Conservation (phyloP, 2,888 invertebrate genomes). For the Synanthedon vespiformis region DNA sequence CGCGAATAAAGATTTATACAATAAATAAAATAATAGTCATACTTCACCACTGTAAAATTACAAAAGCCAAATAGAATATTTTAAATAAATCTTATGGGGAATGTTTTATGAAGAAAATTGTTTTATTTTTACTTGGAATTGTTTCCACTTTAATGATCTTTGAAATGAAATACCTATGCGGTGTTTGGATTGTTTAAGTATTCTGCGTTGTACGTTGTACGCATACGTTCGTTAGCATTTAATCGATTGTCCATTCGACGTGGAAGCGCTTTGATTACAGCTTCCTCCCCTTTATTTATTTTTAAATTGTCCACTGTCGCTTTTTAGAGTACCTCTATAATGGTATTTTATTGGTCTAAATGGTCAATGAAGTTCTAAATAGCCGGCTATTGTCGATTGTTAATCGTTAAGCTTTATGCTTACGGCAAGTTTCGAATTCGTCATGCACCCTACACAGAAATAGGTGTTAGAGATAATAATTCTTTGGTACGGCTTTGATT, state of each 20-base stretch:
- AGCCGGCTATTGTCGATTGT: neutral
- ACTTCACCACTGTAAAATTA: too few species aligned
- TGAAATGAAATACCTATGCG: too few species aligned
- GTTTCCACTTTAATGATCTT: too few species aligned
- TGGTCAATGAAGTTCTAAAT: slow-evolving; percentile 6
- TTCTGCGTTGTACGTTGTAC: slow-evolving; percentile 1
- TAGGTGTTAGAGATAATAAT: neutral
- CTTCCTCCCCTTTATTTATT: slow-evolving; percentile 48
- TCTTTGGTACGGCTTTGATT: slow-evolving; percentile 12
- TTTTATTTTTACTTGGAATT: too few species aligned
- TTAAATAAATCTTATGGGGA: too few species aligned
- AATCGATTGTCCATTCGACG: slow-evolving; percentile 55
- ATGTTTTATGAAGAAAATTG: too few species aligned
- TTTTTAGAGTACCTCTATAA: slow-evolving; percentile 20
- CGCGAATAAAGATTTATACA: too few species aligned
- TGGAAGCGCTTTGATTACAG: slow-evolving; percentile 58
- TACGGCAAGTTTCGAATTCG: neutral
- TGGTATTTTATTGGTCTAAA: slow-evolving; percentile 23
- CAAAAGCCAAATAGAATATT: too few species aligned
- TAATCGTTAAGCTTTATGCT: neutral
- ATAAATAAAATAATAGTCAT: too few species aligned
- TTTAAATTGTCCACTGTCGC: slow-evolving; percentile 39
- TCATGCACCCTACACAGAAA: neutral
- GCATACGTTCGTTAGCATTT: slow-evolving; percentile 29
- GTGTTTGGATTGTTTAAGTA: too few species aligned